phyloP scores from a whole-genome alignment of 1,140 invertebrate species.

The Steinernema khuongi region DNA sequence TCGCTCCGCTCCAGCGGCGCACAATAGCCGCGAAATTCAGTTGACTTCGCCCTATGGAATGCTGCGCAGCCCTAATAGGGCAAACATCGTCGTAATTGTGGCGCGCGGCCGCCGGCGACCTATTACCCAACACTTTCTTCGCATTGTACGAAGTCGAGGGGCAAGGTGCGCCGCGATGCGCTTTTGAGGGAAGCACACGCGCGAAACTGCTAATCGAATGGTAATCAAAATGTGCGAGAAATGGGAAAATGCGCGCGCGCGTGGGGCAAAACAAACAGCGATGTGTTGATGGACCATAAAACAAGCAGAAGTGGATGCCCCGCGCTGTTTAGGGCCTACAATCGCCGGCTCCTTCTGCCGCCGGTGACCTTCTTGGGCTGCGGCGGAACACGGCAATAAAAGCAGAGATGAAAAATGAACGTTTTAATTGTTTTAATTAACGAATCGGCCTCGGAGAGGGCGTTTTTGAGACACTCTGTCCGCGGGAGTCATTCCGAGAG shows the following conservation, averaged over 20 bases:
- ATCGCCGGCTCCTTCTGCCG: too few relatives aligned
- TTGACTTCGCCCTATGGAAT: slow-evolving; percentile 19
- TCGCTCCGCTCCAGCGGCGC: background rate
- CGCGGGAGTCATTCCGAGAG: too few relatives aligned
- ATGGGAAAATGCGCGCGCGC: slow-evolving; percentile 3
- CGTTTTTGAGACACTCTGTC: too few relatives aligned
- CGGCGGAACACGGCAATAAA: too few relatives aligned
- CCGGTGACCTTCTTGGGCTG: too few relatives aligned
- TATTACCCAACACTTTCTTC: slow-evolving; percentile 15
- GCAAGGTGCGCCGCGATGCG: background rate
- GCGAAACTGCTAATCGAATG: slow-evolving; percentile 10
- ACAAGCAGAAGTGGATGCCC: too few relatives aligned
- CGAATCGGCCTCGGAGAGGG: too few relatives aligned
- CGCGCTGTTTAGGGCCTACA: too few relatives aligned
- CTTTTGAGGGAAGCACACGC: background rate
- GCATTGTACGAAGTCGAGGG: background rate
- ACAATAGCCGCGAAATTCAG: slow-evolving; percentile 2
- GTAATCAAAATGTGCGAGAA: background rate
- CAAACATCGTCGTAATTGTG: slow-evolving; percentile 13
- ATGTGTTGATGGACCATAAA: background rate
- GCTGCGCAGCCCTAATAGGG: background rate
- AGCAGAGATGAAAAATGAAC: too few relatives aligned
- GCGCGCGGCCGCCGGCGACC: background rate
- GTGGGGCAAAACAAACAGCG: background rate
- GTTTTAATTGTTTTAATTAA: too few relatives aligned